Base-by-base conservation (phyloP, 23 tunicate species). In the Styela plicata region DNA sequence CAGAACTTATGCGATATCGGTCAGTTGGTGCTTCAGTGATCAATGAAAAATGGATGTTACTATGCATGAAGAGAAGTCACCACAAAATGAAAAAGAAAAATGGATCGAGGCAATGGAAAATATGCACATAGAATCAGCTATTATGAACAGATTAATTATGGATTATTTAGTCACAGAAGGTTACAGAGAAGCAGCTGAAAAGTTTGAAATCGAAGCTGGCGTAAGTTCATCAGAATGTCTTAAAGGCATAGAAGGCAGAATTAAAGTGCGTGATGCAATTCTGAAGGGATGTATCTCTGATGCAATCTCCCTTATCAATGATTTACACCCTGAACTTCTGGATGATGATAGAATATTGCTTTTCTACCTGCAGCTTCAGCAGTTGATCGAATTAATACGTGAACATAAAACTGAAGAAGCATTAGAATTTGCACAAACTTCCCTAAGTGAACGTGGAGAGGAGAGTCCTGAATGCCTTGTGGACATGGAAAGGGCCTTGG, bases 181-280 rank as follows among this genome's bases (percentile, higher is more conserved):
- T 2, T 93, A 90, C 69, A 93, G 88, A 77, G 98, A 93, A 67
- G 97, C 98, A 10, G 98, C 98, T 52, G 98, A 88, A 81, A 93
- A 93, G 57, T 93, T 93, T 81, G 93, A 93, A 82, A 86, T 81
- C 44, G 98, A 93, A 77, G 87, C 93, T 24, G 93, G 93, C 0
- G 82, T 88, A 23, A 37, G 69, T 0, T 69, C 90, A 1, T 69
- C 84, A 34, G 74, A 76, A 19, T 70, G 80, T 27, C 74, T 88
- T 3, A 83, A 84, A 33, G 80, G 85, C 31, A 28, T 93, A 18
- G 92, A 93, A 57, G 83, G 82, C 2, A 74, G 90, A 63, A 93
- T 86, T 70, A 69, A 80, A 74, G 80, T 95, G 1, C 83, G 96
- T 2, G 96, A 95, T 89, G 92, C 99, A 37, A 95, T 95, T 64